Evolutionary conservation across 2,113 vertebrate genomes (phyloP), one percentile per base, ranked within the genome.

Genomic region (Paraplagusia blochii): DNA sequence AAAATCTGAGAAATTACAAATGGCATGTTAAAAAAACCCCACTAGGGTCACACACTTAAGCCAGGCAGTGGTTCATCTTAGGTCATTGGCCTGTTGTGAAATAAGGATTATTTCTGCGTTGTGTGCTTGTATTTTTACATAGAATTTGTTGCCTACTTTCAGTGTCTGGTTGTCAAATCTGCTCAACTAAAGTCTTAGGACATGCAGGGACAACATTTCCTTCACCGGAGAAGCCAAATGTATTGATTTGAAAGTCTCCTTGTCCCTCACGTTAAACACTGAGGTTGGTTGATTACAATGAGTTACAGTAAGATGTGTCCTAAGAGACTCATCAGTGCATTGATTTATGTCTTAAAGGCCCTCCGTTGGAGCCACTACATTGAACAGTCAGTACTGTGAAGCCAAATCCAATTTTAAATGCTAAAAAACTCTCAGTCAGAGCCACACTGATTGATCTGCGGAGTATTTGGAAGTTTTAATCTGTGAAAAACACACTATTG

Each of bases 311-410:
- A 72, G 33, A 58, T 14, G 48, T 12, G 57, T 75, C 65, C 68
- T 50, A 34, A n/a, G 72, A 68, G 43, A 46, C 57, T 64, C 61
- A 49, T 49, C 39, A 53, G 51, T 44, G 40, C 58, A 66, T 66
- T 59, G 68, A 75, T 80, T 72, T 78, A 47, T 53, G 34, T 52
- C 66, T 55, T 54, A n/a, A 40, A 69, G 47, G 17, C 34, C 61
- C 58, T 17, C 39, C 4, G n/a, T 67, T 73, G 36, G 63, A 63
- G 52, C 42, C 58, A 57, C 47, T 38, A 17, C 39, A 45, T 5
- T 54, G 33, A 44, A 68, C 35, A 36, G 44, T 22, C 22, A 19
- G 33, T 7, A 22, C 8, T 14, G 7, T 6, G 47, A 22, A 49
- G n/a, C 22, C 14, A n/a, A 48, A 46, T 66, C 51, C 42, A 36